phyloP scores from a whole-genome alignment of 2,888 invertebrate species.

The Cotesia congregata region DNA sequence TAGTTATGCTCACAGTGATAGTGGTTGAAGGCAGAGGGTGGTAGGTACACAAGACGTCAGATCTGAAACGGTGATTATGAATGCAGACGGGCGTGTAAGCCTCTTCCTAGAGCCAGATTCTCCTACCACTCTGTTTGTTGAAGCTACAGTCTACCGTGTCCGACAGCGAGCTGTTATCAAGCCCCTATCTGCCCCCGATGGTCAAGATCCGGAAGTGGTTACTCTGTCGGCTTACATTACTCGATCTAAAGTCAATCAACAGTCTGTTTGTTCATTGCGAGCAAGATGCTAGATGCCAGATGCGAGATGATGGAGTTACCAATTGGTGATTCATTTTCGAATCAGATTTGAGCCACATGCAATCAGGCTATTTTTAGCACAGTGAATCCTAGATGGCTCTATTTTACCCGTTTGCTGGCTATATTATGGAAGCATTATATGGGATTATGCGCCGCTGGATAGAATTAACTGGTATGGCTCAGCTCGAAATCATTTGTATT shows the following conservation, averaged over 20 bases:
- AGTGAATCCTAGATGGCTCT: too few species aligned
- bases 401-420: too few species aligned
- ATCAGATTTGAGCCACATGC: too few species aligned
- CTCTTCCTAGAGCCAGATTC: constrained; percentile 49
- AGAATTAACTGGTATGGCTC: neutral
- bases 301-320: too few species aligned
- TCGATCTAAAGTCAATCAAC: neutral
- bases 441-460: neutral
- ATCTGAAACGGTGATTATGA: constrained; percentile 65
- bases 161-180: neutral
- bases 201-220: neutral
- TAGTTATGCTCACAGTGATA: neutral
- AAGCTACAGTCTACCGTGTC: neutral
- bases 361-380: too few species aligned
- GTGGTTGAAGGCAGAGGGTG: constrained; percentile 38
- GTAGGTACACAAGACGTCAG: constrained; percentile 58
- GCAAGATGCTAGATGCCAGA: neutral
- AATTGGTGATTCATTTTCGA: too few species aligned
- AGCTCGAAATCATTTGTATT: neutral
- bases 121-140: neutral
- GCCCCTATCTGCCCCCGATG: neutral
- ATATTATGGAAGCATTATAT: too few species aligned
- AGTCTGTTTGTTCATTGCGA: neutral
- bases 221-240: neutral
- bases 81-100: constrained; percentile 64